Evolutionary conservation across 1,140 invertebrate species (phyloP).

Genomic region (Drosophila virilis): DNA sequence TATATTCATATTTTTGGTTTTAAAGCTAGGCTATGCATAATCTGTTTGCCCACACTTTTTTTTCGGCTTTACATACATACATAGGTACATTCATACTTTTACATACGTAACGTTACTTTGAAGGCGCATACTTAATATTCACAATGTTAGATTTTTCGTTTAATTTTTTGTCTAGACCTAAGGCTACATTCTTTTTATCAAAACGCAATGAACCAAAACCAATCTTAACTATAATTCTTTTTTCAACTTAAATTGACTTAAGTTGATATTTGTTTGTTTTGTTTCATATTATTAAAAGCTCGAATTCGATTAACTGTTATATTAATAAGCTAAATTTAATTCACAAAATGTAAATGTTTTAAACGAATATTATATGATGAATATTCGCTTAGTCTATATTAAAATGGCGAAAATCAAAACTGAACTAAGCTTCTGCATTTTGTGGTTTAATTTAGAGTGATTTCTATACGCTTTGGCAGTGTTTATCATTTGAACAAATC

Average conservation of each 20-base stretch:
- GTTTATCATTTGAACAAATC: constrained; percentile 79
- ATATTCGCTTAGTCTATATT: constrained; percentile 14
- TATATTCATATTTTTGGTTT: constrained; percentile 45
- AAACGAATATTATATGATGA: constrained; percentile 47
- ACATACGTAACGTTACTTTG: constrained; percentile 54
- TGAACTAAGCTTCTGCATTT: constrained; percentile 22
- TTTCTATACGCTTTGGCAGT: constrained; percentile 82
- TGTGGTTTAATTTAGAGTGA: constrained; percentile 63
- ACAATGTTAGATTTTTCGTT: constrained; percentile 66
- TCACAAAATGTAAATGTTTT: constrained; percentile 20
- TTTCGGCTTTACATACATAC: constrained; percentile 62
- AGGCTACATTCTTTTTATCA: constrained; percentile 58
- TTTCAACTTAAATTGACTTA: constrained; percentile 30
- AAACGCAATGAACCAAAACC: constrained; percentile 58
- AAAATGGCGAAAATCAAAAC: constrained; percentile 6
- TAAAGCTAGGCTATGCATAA: constrained; percentile 62
- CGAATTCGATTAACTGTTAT: constrained; percentile 79
- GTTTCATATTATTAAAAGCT: constrained; percentile 77
- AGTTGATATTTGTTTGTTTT: constrained; percentile 37
- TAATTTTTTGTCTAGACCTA: constrained; percentile 65
- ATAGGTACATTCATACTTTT: constrained; percentile 33
- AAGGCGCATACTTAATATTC: constrained; percentile 83
- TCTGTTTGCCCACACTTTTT: constrained; percentile 24
- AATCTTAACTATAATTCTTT: constrained; percentile 44
- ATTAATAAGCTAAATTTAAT: constrained; percentile 60